phyloP scores from a whole-genome alignment of 2,888 invertebrate species.

The Sminthurides aquaticus region DNA sequence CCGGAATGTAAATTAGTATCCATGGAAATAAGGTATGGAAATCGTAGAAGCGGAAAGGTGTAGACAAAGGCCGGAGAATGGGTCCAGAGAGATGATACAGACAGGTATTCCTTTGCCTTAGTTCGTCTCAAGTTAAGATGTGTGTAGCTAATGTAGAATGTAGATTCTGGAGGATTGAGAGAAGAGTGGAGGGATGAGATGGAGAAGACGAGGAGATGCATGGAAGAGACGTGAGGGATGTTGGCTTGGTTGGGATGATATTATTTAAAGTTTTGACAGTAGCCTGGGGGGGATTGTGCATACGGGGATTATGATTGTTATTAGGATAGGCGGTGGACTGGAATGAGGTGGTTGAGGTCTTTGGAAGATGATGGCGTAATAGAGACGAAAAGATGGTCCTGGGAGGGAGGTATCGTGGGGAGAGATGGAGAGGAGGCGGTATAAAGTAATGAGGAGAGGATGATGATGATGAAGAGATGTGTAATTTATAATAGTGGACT shows the following conservation, averaged over 20 bases:
- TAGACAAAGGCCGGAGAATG: not conserved
- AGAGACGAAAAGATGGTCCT: constrained; percentile 4
- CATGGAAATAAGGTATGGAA: not conserved
- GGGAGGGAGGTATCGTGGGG: constrained; percentile 6
- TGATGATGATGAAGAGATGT: constrained; percentile 10
- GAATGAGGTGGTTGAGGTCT: not conserved
- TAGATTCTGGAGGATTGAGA: too few species aligned
- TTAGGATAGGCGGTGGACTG: not conserved
- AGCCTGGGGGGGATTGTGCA: constrained; percentile 25
- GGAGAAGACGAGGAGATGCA: not conserved
- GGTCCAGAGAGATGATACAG: too few species aligned
- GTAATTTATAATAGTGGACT: constrained; percentile 6
- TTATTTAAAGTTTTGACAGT: constrained; percentile 43
- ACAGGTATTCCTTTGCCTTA: too few species aligned
- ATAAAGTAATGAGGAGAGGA: constrained; percentile 5
- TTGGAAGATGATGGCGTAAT: constrained; percentile 2
- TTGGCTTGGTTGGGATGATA: constrained; percentile 19
- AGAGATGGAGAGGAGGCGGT: constrained; percentile 1
- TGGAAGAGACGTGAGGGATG: not conserved
- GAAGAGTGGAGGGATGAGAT: too few species aligned
- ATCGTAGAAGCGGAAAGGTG: not conserved
- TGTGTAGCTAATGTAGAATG: too few species aligned
- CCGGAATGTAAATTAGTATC: not conserved
- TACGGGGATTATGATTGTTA: not conserved
- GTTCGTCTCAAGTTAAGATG: too few species aligned